Conservation (phyloP, 2,113 vertebrate species). For the Xenus cinereus region DNA sequence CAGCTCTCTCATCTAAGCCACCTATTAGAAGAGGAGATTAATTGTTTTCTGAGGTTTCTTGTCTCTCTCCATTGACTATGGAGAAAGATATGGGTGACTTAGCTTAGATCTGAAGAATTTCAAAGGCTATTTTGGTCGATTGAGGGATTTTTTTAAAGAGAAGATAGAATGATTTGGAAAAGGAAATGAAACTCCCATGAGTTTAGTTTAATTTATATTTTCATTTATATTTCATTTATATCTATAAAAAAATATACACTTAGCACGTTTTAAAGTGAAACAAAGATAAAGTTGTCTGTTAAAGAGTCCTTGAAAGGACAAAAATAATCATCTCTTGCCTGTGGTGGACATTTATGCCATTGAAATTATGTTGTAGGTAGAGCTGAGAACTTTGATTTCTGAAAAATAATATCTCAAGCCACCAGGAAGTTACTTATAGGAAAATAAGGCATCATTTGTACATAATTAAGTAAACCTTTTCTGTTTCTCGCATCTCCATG, state of each 20-base stretch:
- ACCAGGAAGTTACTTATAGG: neutral
- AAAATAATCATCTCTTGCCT: neutral
- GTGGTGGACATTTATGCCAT: neutral
- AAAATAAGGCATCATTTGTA: conserved; percentile 4
- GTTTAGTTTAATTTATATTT: neutral
- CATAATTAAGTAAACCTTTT: neutral
- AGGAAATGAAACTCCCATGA: neutral
- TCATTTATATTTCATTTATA: neutral
- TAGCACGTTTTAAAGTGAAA: neutral
- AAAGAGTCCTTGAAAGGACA: neutral
- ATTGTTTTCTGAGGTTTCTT: neutral
- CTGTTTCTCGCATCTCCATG: neutral
- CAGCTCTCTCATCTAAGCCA: neutral
- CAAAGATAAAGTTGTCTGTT: neutral
- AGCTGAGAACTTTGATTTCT: neutral
- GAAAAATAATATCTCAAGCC: neutral
- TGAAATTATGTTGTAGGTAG: neutral
- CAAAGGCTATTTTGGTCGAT: neutral
- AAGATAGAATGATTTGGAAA: neutral
- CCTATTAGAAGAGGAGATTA: neutral
- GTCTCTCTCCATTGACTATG: neutral
- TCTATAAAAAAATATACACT: neutral
- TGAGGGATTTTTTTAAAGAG: neutral
- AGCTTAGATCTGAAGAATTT: neutral
- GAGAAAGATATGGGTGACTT: neutral